Percentiles rank a stretch among this genome's conserved stretches.
These are phyloP conservation scores for Argyrosomus regius DNA, from an alignment of 2,797 vertebrate species.

Conservation along the genomic window DNA sequence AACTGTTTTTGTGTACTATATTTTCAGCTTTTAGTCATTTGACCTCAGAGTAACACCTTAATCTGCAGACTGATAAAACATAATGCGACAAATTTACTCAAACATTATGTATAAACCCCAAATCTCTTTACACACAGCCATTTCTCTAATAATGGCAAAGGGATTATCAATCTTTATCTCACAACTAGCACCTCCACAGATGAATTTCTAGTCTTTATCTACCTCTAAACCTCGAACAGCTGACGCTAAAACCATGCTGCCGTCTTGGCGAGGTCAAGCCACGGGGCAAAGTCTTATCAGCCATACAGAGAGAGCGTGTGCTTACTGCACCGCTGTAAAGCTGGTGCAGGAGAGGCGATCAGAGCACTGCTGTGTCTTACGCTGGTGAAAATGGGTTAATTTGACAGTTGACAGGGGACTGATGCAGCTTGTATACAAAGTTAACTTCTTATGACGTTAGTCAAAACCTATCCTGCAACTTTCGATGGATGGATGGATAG, in stretches of 20 bases:
- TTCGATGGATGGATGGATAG: neutral
- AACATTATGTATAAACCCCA: neutral
- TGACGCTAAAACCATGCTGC: neutral
- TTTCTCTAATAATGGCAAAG: neutral
- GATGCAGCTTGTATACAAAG: no score
- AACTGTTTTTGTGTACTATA: neutral
- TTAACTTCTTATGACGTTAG: neutral
- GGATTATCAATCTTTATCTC: neutral
- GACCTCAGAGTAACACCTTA: neutral
- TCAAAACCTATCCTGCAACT: neutral
- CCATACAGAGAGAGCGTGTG: conserved; percentile 2
- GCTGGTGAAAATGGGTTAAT: neutral
- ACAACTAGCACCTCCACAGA: neutral
- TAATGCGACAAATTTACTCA: neutral
- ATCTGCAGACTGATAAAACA: neutral
- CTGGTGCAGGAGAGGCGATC: neutral
- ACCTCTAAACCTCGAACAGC: neutral
- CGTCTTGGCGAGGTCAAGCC: neutral
- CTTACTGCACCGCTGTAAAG: neutral
- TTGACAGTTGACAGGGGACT: neutral
- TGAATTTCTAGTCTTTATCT: neutral
- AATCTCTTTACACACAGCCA: neutral
- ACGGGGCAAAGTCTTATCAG: conserved; percentile 42
- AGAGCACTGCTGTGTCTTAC: neutral
- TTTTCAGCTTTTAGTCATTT: neutral